A percentile compares a stretch with the other conserved stretches of the same genome.
Evolutionary conservation across 2,888 invertebrate species (phyloP).

Genomic region (Hypercompe scribonia): DNA sequence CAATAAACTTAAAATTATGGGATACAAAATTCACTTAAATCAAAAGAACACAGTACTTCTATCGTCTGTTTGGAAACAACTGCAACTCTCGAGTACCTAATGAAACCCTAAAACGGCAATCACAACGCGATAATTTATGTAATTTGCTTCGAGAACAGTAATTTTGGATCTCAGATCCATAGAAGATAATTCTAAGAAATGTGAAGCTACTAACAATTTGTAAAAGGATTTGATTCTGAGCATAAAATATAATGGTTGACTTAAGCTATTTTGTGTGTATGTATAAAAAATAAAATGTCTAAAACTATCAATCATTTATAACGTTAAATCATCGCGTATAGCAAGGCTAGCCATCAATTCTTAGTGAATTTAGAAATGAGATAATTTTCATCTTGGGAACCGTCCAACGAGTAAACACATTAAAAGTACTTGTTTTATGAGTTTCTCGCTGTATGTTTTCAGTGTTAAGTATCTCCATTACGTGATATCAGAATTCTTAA

Average conservation of each 20-base stretch:
- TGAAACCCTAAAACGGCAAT: background rate
- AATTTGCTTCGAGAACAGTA: background rate
- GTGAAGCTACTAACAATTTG: background rate
- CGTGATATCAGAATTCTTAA: background rate
- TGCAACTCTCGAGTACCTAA: background rate
- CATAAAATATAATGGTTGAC: background rate
- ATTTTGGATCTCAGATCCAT: background rate
- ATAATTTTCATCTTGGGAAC: constrained; percentile 35
- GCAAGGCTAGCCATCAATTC: constrained; percentile 27
- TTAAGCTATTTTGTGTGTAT: background rate
- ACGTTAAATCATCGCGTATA: constrained; percentile 23
- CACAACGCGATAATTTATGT: background rate
- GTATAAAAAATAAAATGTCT: constrained; percentile 24
- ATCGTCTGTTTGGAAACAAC: background rate
- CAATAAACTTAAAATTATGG: background rate
- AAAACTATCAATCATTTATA: constrained; percentile 28
- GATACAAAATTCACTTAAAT: background rate
- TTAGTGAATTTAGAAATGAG: constrained; percentile 25
- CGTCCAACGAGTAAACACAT: constrained; percentile 39
- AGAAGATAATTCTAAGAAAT: background rate
- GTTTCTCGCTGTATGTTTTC: constrained; percentile 24
- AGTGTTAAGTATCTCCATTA: constrained; percentile 10
- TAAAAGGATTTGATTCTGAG: background rate
- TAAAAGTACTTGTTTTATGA: constrained; percentile 34
- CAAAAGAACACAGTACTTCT: too few species aligned